A percentile compares a stretch with the other conserved stretches of the same genome.
Evolutionary conservation across 2,888 invertebrate species (phyloP).

Genomic region (Gnatocerus cornutus): DNA sequence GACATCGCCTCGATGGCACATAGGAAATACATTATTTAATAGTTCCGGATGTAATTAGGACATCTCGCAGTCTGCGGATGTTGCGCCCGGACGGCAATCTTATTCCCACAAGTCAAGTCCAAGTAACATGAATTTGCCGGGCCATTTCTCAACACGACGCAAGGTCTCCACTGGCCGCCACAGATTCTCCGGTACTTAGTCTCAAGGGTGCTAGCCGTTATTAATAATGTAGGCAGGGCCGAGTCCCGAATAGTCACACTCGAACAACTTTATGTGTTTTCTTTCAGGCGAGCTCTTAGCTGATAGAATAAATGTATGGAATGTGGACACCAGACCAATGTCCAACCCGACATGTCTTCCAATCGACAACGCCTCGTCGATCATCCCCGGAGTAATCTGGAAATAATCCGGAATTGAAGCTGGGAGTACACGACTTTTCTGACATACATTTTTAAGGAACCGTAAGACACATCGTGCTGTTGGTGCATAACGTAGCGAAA

Average conservation of each 20-base stretch:
- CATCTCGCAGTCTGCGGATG: slow-evolving; percentile 55
- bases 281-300: slow-evolving; percentile 58
- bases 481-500: not conserved
- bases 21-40: slow-evolving; percentile 61
- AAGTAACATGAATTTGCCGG: slow-evolving; percentile 65
- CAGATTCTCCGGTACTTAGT: slow-evolving; percentile 59
- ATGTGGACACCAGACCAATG: slow-evolving; percentile 17
- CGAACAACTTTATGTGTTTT: slow-evolving; percentile 59
- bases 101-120: slow-evolving; percentile 63
- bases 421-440: slow-evolving; percentile 17
- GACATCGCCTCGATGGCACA: slow-evolving; percentile 39
- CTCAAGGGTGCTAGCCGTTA: slow-evolving; percentile 58
- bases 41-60: slow-evolving; percentile 61
- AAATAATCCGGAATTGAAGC: slow-evolving; percentile 25
- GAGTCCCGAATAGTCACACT: slow-evolving; percentile 58
- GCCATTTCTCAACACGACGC: slow-evolving; percentile 65
- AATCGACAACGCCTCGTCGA: slow-evolving; percentile 39
- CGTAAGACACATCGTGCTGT: not conserved
- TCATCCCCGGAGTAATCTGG: slow-evolving; percentile 41
- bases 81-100: slow-evolving; percentile 53
- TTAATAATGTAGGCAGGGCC: slow-evolving; percentile 63
- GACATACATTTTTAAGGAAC: slow-evolving; percentile 23
- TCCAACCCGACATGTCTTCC: slow-evolving; percentile 7
- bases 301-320: slow-evolving; percentile 56
- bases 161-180: slow-evolving; percentile 58